Base-by-base conservation (phyloP, 2,113 vertebrate species). In the Platanista minor region DNA sequence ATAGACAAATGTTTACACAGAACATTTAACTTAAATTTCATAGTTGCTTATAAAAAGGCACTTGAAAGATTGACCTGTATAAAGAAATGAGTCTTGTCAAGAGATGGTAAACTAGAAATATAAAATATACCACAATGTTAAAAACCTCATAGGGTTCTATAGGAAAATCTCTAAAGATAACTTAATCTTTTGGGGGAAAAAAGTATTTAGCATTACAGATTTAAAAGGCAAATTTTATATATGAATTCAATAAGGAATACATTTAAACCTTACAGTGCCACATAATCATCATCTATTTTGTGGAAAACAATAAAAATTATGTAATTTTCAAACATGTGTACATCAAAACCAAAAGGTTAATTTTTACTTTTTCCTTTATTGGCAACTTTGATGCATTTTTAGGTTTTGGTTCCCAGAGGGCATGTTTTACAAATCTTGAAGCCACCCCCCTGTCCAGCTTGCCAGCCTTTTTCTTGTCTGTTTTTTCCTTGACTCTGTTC, bases 401-500 rank as follows among this genome's bases (percentile, higher is more conserved):
- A 23, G 99, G 64, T 0, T 99, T 99, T 3, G 99, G 97, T 59
- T 99, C 98, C 98, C 99, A 99, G 36, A 99, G 98, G 1, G 99
- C 99, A 43, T 98, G 99, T 96, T 99, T 99, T 61, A 99, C 95
- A 94, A 99, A 99, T 94, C 99, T 99, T 17, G 99, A 98, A 5
- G 99, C 99, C 5, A 99, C 99, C 6, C 98, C 99, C 98, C 99
- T 99, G 97, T 99, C 98, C 0, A 99, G 98, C 81, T 98, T 99
- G 54, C 99, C 98, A 13, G 99, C 99, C 96, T 99, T 99, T 98
- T 99, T 99, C 98, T 99, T 99, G 96, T 99, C 99, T 41, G 99
- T 98, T 97, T 99, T 99, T 98, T 99, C 99, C 97, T 99, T 99
- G 85, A 99, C 99, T 98, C 98, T 99, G 98, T 99, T 99, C 99